Evolutionary conservation across 1,140 invertebrate genomes (phyloP).

Genomic region (Pantala flavescens): DNA sequence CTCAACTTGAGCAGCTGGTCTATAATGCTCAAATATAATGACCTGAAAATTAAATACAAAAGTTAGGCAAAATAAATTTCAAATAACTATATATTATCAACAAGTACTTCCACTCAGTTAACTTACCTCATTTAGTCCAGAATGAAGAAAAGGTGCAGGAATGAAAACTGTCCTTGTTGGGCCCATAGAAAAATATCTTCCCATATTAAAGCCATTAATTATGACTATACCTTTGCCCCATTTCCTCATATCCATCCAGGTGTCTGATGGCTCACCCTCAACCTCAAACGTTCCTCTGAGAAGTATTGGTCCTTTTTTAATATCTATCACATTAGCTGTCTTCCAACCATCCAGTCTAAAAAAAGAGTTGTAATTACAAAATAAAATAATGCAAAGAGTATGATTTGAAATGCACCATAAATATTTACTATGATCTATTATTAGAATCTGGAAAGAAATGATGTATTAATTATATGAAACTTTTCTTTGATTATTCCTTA

Average conservation of each 20-base stretch:
- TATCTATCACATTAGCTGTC: background rate
- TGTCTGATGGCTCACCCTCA: constrained; percentile 28
- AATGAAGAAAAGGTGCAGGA: constrained; percentile 42
- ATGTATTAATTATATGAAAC: too few species aligned
- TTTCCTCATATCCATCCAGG: constrained; percentile 34
- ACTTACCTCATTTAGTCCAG: constrained; percentile 41
- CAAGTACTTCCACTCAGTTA: background rate
- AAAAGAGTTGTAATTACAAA: too few species aligned
- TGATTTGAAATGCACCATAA: background rate
- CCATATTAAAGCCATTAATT: constrained; percentile 53
- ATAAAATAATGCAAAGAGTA: too few species aligned
- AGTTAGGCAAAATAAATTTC: constrained; percentile 3
- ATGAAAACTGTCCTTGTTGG: constrained; percentile 48
- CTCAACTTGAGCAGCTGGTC: constrained; percentile 21
- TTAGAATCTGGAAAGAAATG: too few species aligned
- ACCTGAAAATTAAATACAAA: constrained; percentile 25
- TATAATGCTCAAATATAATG: constrained; percentile 29
- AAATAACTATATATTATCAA: background rate
- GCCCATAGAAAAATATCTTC: constrained; percentile 43
- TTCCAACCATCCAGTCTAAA: constrained; percentile 23
- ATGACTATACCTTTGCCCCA: constrained; percentile 50
- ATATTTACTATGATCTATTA: background rate
- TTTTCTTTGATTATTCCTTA: too few species aligned
- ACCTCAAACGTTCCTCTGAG: constrained; percentile 29
- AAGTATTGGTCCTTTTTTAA: constrained; percentile 27